These are phyloP conservation scores for Heliconius cydno DNA, from an alignment of 2,888 invertebrate species.

Conservation along the genomic window DNA sequence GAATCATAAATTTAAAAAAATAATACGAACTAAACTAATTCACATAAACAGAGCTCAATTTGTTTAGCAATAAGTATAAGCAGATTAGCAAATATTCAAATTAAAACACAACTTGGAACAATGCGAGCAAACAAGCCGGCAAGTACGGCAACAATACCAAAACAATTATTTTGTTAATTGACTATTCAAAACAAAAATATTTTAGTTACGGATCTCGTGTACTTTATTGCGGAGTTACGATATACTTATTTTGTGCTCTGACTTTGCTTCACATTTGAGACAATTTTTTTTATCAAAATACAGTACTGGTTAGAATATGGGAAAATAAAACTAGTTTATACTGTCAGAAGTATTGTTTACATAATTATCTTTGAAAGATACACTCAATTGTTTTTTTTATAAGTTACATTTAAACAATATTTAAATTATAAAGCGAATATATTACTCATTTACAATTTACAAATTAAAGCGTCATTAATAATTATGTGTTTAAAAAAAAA, in stretches of 20 bases:
- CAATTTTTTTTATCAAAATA: not conserved
- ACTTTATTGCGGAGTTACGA: conserved; percentile 8
- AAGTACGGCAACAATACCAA: conserved; percentile 21
- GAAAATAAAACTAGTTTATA: not conserved
- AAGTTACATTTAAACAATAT: too few species aligned
- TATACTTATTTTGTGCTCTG: too few species aligned
- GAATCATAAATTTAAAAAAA: too few species aligned
- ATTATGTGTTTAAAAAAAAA: too few species aligned
- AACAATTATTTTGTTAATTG: conserved; percentile 27
- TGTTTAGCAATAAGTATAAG: conserved; percentile 21
- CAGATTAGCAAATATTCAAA: conserved; percentile 29
- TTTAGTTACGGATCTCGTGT: conserved; percentile 6
- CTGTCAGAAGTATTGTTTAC: not conserved
- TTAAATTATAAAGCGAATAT: too few species aligned
- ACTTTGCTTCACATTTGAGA: not conserved
- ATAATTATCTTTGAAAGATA: not conserved
- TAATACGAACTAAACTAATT: not conserved
- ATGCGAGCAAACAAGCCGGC: conserved; percentile 19
- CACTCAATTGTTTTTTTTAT: not conserved
- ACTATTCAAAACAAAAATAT: conserved; percentile 28
- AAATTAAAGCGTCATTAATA: too few species aligned
- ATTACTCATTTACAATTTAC: too few species aligned
- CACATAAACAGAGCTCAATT: conserved; percentile 15
- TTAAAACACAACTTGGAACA: conserved; percentile 26
- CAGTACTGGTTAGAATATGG: not conserved